A percentile compares a stretch with the other conserved stretches of the same genome.
Evolutionary conservation across 2,888 invertebrate species (phyloP).

Genomic region (Ophion obscuratus): DNA sequence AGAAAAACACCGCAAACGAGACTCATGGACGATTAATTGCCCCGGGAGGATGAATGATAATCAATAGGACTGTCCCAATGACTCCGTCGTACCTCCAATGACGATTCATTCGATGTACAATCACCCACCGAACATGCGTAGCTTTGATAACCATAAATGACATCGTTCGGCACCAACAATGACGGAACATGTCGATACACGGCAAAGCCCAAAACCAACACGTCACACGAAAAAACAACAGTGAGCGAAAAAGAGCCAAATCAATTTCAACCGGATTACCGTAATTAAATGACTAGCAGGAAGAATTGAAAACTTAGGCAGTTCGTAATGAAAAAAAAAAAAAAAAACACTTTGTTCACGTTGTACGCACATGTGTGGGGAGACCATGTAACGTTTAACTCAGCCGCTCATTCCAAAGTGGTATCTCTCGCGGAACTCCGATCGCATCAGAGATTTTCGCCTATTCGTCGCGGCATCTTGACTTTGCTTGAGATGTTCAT

Average conservation of each 20-base stretch:
- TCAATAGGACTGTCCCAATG: constrained; percentile 32
- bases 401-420: constrained; percentile 80
- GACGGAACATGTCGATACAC: constrained; percentile 40
- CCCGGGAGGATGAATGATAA: constrained; percentile 12
- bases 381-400: constrained; percentile 84
- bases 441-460: constrained; percentile 35
- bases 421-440: constrained; percentile 4
- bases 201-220: constrained; percentile 41
- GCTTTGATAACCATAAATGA: constrained; percentile 32
- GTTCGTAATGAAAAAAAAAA: constrained; percentile 73
- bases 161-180: constrained; percentile 17
- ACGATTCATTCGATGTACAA: constrained; percentile 39
- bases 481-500: not conserved
- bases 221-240: constrained; percentile 31
- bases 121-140: not conserved
- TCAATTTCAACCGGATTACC: constrained; percentile 66
- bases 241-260: constrained; percentile 37
- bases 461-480: constrained; percentile 19
- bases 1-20: not conserved
- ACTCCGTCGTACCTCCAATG: constrained; percentile 60
- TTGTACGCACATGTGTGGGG: constrained; percentile 84
- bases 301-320: constrained; percentile 72
- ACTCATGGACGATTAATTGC: constrained; percentile 8
- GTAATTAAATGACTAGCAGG: constrained; percentile 68
- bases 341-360: constrained; percentile 81